Conservation (phyloP, 2,888 invertebrate species). For the Brachynemurus nebulosus region DNA sequence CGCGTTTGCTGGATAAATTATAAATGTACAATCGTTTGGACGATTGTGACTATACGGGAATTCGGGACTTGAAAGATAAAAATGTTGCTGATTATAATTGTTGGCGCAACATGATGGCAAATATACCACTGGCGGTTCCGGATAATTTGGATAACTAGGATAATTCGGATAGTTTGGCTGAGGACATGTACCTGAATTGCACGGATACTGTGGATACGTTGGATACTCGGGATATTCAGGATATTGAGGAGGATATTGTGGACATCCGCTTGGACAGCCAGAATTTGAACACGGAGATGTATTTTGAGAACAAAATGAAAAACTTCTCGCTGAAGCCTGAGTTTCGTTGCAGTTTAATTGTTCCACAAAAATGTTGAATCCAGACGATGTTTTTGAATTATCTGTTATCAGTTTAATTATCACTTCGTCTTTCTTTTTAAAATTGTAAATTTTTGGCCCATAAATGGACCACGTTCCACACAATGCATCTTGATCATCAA, state of each 20-base stretch:
- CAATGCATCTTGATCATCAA: slow-evolving; percentile 33
- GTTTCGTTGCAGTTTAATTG: neutral
- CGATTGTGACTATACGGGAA: slow-evolving; percentile 34
- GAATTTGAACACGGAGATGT: too few relatives aligned
- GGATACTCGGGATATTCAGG: slow-evolving; percentile 3
- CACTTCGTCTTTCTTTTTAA: neutral
- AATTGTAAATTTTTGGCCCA: neutral
- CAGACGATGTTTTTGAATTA: neutral
- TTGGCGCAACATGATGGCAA: slow-evolving; percentile 29
- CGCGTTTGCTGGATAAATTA: slow-evolving; percentile 33
- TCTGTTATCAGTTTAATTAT: neutral
- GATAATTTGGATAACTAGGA: neutral
- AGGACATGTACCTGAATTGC: neutral
- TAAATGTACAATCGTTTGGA: slow-evolving; percentile 35
- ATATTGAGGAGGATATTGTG: neutral
- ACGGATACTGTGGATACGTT: neutral
- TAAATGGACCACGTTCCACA: slow-evolving; percentile 31
- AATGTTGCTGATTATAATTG: slow-evolving; percentile 31
- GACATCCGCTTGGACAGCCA: too few relatives aligned
- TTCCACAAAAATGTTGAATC: neutral
- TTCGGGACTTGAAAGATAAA: slow-evolving; percentile 40
- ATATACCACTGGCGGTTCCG: neutral
- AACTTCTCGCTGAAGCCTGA: neutral
- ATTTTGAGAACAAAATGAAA: neutral
- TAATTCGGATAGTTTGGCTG: neutral